Base-by-base conservation (phyloP, 2,113 vertebrate genomes). In the Globicephala melas region DNA sequence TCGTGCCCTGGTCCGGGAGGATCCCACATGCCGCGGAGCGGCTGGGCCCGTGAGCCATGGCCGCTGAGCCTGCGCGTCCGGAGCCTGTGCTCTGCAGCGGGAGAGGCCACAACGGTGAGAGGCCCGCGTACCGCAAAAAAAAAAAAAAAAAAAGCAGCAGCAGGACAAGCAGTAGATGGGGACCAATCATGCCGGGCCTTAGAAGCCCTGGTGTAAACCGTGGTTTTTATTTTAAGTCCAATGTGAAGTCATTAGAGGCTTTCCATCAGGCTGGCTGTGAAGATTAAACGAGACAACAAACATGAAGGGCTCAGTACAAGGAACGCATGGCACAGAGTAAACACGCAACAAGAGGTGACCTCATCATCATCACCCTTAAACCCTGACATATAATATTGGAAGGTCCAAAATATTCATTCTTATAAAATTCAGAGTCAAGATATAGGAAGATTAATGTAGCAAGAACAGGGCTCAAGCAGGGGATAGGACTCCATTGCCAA, bases 381-480 rank as follows among this genome's bases (percentile, higher is more conserved):
- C n/a, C 18, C 38, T 33, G 47, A 74, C 1, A 11, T 28, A 21
- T 1, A 26, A 53, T 58, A 81, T 26, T 8, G 2, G 36, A 36
- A 91, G 53, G 36, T 26, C 67, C 55, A 91, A 92, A 81, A 58
- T 68, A 41, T 41, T 71, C 11, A 70, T 86, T 94, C 21, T 53
- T 76, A 50, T 31, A 63, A 60, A 91, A 62, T n/a, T 33, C 33
- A 63, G 80, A 44, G 23, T 65, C 71, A 82, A 36, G 31, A 68
- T 53, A 80, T 36, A 55, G 6, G 28, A 73, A 85, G 41, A 55
- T 62, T n/a, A 79, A 13, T 15, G 25, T 47, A n/a, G 18, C 70
- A 25, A 94, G 58, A 83, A 44, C 7, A 14, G 41, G 68, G 23
- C 4, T 41, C 73, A 38, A 47, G 26, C 21, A 38, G 71, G 89